phyloP scores from a whole-genome alignment of 2,888 invertebrate genomes.

The Torymus aiolomorphi region DNA sequence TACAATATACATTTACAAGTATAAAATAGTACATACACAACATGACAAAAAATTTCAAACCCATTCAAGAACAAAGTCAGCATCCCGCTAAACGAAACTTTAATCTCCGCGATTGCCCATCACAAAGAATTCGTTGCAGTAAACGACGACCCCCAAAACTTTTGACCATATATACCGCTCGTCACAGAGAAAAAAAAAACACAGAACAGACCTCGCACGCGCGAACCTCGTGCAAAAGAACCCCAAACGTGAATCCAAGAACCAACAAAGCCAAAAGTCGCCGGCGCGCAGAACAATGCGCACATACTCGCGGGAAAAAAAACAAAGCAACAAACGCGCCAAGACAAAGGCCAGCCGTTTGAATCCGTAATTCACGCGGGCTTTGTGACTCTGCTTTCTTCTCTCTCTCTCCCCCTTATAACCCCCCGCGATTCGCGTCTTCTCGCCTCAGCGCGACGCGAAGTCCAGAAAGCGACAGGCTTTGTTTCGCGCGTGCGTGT shows the following conservation, averaged over 20 bases:
- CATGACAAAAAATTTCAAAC: no score
- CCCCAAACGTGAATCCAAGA: slow-evolving; percentile 24
- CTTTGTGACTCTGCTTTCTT: slow-evolving; percentile 63
- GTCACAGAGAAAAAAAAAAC: slow-evolving; percentile 58
- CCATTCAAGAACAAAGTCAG: not conserved
- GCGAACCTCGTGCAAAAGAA: no score
- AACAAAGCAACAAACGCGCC: slow-evolving; percentile 75
- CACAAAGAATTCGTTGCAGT: slow-evolving; percentile 1
- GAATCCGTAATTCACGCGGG: slow-evolving; percentile 73
- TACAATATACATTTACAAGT: no score
- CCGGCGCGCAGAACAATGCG: slow-evolving; percentile 65
- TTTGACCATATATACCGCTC: not conserved
- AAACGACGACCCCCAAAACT: not conserved
- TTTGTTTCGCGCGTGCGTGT: slow-evolving; percentile 15
- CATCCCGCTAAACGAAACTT: not conserved
- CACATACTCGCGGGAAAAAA: slow-evolving; percentile 54
- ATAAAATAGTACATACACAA: no score
- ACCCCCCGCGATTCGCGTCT: slow-evolving; percentile 59
- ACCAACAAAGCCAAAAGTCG: slow-evolving; percentile 27
- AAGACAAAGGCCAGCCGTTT: slow-evolving; percentile 74
- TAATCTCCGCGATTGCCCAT: not conserved
- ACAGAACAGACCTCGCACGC: not conserved
- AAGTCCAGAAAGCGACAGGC: not conserved
- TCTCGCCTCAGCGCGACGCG: not conserved
- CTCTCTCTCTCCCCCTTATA: slow-evolving; percentile 52